Evolutionary conservation across 2,797 vertebrate genomes (phyloP).

Genomic region (Anguilla megastoma): DNA sequence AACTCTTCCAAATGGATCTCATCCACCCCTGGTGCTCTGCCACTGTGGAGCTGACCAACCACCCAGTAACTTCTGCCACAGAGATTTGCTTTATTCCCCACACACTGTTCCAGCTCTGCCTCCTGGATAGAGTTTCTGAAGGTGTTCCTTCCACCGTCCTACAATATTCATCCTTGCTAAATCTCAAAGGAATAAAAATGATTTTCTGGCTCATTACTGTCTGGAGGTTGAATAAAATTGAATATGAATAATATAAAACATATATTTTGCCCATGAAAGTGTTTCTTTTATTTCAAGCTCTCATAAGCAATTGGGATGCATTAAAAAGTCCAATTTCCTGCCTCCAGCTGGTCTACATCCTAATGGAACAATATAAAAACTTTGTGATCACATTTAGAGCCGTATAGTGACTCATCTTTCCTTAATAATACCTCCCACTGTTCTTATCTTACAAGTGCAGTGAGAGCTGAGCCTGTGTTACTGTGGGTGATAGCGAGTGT

Average conservation of each 20-base stretch:
- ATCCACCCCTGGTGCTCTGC: no score
- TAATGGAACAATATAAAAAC: not conserved
- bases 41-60: no score
- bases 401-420: not conserved
- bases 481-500: not conserved
- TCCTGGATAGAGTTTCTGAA: no score
- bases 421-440: not conserved
- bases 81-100: no score
- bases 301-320: not conserved
- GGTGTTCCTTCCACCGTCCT: no score
- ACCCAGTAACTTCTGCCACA: no score
- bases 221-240: not conserved
- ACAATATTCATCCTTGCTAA: no score
- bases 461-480: not conserved
- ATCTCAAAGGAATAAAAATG: no score
- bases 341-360: not conserved
- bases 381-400: not conserved
- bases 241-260: not conserved
- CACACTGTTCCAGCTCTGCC: no score
- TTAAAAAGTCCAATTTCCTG: conserved; percentile 1
- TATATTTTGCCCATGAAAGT: not conserved
- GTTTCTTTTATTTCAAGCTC: not conserved
- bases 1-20: no score
- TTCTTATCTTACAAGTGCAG: not conserved
- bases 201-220: not conserved